phyloP scores from a whole-genome alignment of 2,797 vertebrate species.

The Erithacus rubecula region DNA sequence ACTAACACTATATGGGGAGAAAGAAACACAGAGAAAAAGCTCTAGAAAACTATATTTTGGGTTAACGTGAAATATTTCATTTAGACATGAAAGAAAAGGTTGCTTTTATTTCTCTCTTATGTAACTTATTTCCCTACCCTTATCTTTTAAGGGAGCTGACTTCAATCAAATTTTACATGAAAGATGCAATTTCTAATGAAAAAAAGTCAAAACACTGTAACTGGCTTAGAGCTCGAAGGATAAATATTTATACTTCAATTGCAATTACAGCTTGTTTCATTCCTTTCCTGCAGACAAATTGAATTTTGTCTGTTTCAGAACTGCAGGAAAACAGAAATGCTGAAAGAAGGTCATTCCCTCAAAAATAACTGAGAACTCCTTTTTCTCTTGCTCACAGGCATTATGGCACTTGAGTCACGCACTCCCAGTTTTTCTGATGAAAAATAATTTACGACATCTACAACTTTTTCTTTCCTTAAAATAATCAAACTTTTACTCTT shows the following conservation, averaged over 20 bases:
- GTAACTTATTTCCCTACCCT: neutral
- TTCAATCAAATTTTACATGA: constrained; percentile 23
- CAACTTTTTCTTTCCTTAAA: neutral
- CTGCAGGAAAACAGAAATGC: neutral
- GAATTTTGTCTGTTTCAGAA: neutral
- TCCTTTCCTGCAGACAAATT: neutral
- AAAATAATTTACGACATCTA: neutral
- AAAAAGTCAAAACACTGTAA: neutral
- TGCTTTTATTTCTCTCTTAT: neutral
- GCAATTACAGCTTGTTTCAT: neutral
- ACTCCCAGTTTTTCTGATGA: neutral
- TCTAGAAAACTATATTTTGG: neutral
- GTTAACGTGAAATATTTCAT: neutral
- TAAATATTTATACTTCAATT: constrained; percentile 1
- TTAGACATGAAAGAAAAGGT: neutral
- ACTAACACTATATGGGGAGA: neutral
- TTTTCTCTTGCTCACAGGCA: neutral
- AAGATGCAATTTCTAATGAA: neutral
- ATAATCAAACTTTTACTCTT: neutral
- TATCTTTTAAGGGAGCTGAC: neutral
- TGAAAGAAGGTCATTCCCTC: neutral
- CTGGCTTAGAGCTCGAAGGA: neutral
- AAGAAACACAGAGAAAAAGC: neutral
- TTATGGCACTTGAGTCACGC: neutral
- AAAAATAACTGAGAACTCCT: neutral